Conservation (phyloP, 2,113 vertebrate genomes). For the Capreolus pygargus region DNA sequence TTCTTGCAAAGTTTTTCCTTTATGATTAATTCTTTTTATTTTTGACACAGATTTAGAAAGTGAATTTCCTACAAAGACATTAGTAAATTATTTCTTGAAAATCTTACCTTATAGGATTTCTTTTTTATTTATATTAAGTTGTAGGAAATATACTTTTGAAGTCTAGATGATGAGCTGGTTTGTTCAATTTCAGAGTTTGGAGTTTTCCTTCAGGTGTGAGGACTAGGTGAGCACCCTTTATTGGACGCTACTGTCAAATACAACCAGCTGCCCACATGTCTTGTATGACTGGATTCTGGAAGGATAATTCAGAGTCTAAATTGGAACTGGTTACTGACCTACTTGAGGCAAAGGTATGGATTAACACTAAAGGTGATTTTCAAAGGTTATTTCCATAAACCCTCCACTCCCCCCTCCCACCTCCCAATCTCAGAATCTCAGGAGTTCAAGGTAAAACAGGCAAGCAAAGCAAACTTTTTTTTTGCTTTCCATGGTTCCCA, state of each 20-base stretch:
- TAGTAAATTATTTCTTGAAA: constrained; percentile 12
- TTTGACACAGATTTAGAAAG: not conserved
- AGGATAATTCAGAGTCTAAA: not conserved
- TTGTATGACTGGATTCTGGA: not conserved
- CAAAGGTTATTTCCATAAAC: not conserved
- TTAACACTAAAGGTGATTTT: not conserved
- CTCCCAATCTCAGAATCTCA: not conserved
- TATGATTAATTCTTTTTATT: not conserved
- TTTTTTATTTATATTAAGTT: not conserved
- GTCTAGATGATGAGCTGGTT: not conserved
- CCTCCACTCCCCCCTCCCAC: fast-evolving
- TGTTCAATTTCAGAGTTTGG: not conserved
- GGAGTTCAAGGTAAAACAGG: not conserved
- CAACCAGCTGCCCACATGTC: not conserved
- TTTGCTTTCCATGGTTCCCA: not conserved
- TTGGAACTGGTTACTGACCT: not conserved
- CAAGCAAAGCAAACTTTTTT: not conserved
- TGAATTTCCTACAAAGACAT: not conserved
- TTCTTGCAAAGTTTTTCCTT: not conserved
- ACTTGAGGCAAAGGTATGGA: not conserved
- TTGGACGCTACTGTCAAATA: not conserved
- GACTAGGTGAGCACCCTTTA: not conserved
- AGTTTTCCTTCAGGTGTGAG: not conserved
- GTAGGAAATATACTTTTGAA: not conserved
- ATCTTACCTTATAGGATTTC: not conserved